Evolutionary conservation across 2,113 vertebrate species (phyloP).

Genomic region (Ovis canadensis): DNA sequence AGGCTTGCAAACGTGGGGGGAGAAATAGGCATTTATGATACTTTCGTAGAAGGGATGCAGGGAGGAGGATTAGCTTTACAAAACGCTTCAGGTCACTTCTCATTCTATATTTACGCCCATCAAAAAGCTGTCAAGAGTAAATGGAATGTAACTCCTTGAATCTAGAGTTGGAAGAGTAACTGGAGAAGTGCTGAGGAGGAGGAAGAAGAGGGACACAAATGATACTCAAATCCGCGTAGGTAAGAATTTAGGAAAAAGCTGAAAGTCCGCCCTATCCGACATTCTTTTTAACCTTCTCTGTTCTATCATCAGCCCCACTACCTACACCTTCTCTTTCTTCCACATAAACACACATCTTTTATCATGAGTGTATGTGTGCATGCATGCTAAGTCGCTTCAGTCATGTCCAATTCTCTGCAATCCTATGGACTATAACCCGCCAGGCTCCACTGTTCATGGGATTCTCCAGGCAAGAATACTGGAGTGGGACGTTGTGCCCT

Average conservation of each 20-base stretch:
- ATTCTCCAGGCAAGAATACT: not conserved
- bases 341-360: not conserved
- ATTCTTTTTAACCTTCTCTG: not conserved
- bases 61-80: not conserved
- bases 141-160: not conserved
- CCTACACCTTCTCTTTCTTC: not conserved
- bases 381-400: not conserved
- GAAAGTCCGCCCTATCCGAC: not conserved
- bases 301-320: not conserved
- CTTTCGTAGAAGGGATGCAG: not conserved
- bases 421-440: not conserved
- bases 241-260: not conserved
- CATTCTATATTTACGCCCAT: not conserved
- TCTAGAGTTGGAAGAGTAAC: not conserved
- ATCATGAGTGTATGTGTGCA: not conserved
- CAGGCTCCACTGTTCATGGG: not conserved
- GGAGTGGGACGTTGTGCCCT: not conserved
- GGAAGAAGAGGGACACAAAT: not conserved
- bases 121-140: not conserved
- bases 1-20: not conserved
- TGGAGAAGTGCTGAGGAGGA: not conserved
- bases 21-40: not conserved
- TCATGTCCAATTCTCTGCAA: not conserved
- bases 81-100: not conserved
- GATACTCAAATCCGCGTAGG: not conserved